Evolutionary conservation across 1,140 invertebrate species (phyloP), one percentile per base, ranked within the genome.

Genomic region (Choristoneura fumiferana): DNA sequence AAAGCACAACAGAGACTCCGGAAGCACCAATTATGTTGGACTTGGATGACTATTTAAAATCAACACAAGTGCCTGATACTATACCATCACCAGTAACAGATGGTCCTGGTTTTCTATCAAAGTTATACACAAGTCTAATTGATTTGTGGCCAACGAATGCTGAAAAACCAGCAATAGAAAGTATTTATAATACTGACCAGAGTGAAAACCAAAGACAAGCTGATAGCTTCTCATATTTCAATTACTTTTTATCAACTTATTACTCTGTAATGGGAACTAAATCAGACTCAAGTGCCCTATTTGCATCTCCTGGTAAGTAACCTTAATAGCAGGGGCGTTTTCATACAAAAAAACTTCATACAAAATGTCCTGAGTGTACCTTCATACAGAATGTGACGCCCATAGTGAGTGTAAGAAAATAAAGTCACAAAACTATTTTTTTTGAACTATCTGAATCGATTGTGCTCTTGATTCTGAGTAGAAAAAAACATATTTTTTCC

Each of bases 181-280:
- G 57, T 45, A 68, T 83, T 57, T 81, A 76, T 63, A 84, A 81
- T 66, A 55, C 67, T 39, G 76, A 83, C 12, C 63, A 57, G 15
- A 45, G 60, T 65, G 55, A 73, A 14, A 67, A n/a, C 18, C 54
- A 69, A 56, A 64, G 73, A 52, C 63, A 65, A 15, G 35, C 61
- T 54, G 58, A 78, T 54, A 63, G 66, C 49, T 85, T 83, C 62
- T 82, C 81, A 49, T 75, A 86, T 61, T 54, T 84, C 13, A 71
- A 67, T 39, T 88, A 81, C 59, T 38, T 86, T 14, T 63, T 71
- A 10, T 49, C 71, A 36, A 69, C 62, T 12, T 84, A 82, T 64
- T 71, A 70, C 49, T 71, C 72, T 38, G 49, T 84, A 10, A 76
- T 84, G 63, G 78, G 83, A 14, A 54, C 57, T 12, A 71, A 63